Conservation (phyloP, 1,140 invertebrate species). For the Lepidotrigona ventralis region DNA sequence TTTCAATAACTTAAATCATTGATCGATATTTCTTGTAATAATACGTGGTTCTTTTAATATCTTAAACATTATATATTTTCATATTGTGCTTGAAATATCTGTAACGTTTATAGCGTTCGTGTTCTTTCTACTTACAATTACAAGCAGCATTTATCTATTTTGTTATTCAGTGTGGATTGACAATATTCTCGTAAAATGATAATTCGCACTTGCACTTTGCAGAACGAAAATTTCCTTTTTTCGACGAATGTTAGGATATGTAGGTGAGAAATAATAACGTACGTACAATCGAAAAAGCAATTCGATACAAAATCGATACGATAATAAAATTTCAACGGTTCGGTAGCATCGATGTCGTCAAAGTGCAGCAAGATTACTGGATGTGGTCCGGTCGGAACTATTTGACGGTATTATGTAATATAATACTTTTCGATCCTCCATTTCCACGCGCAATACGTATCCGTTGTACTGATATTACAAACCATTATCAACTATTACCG, state of each 20-base stretch:
- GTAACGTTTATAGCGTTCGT: too few species aligned
- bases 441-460: background rate
- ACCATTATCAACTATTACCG: slow-evolving; percentile 15
- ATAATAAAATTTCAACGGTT: slow-evolving; percentile 26
- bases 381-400: background rate
- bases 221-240: background rate
- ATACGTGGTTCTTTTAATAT: too few species aligned
- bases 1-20: too few species aligned
- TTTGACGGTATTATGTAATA: slow-evolving; percentile 1
- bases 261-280: background rate
- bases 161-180: too few species aligned
- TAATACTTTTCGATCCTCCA: background rate
- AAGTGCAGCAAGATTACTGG: background rate
- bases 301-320: background rate
- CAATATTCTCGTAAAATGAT: too few species aligned
- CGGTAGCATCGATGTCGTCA: background rate
- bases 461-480: background rate
- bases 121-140: too few species aligned
- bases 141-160: too few species aligned
- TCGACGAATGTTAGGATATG: too few species aligned
- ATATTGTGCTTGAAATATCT: too few species aligned
- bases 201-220: too few species aligned
- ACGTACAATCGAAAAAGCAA: background rate
- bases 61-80: too few species aligned
- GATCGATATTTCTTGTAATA: too few species aligned